Percentiles rank a stretch among this genome's conserved stretches.
Conservation (phyloP, 2,888 invertebrate genomes). For the Adelognathus sp. region DNA sequence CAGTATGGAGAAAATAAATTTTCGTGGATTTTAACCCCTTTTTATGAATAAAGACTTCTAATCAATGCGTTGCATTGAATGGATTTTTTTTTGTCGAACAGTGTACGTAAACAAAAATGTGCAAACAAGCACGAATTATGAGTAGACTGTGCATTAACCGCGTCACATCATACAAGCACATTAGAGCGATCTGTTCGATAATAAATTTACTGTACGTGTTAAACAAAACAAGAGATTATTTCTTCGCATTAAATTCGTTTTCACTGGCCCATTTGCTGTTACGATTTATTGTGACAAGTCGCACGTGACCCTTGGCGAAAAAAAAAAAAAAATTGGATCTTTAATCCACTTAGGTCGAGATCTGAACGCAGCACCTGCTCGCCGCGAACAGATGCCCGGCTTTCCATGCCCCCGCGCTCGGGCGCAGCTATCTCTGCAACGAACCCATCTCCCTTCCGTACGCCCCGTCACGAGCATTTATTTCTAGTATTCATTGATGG, state of each 20-base stretch:
- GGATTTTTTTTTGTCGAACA: too few relatives aligned
- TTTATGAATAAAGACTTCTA: too few relatives aligned
- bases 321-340: constrained; percentile 76
- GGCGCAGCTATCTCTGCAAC: too few relatives aligned
- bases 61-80: too few relatives aligned
- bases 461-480: constrained; percentile 44
- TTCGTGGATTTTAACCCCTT: too few relatives aligned
- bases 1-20: too few relatives aligned
- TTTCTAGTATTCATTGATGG: constrained; percentile 54
- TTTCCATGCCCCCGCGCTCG: neutral
- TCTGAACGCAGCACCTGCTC: constrained; percentile 73
- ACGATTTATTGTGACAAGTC: constrained; percentile 78
- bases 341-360: constrained; percentile 71
- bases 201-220: too few relatives aligned
- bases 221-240: neutral
- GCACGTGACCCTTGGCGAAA: constrained; percentile 77
- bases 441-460: constrained; percentile 23
- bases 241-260: constrained; percentile 1
- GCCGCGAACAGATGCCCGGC: constrained; percentile 68
- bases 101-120: too few relatives aligned
- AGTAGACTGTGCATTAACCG: too few relatives aligned
- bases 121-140: too few relatives aligned
- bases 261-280: constrained; percentile 69
- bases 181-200: too few relatives aligned
- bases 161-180: too few relatives aligned